Conservation (phyloP, 2,888 invertebrate genomes). For the Tenthredo livida region DNA sequence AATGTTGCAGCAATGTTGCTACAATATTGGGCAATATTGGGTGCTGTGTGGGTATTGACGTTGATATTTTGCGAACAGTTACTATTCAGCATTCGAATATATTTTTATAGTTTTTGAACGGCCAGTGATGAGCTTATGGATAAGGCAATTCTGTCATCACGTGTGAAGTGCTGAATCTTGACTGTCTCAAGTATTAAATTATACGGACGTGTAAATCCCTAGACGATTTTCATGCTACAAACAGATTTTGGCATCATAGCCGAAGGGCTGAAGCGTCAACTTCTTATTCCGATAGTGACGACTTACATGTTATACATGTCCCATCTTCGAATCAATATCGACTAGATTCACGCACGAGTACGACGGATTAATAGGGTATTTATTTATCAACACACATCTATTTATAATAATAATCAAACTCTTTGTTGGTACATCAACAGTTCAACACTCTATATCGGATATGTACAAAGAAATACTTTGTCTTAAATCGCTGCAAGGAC, state of each 20-base stretch:
- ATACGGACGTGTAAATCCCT: not conserved
- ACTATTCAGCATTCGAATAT: not conserved
- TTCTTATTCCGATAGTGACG: not conserved
- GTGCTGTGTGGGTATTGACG: too few relatives aligned
- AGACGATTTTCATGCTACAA: not conserved
- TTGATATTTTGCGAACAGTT: slow-evolving; percentile 32
- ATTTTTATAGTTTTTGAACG: not conserved
- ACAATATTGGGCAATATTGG: too few relatives aligned
- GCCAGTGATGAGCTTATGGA: not conserved
- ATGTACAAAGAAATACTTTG: slow-evolving; percentile 46
- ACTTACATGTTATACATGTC: too few relatives aligned
- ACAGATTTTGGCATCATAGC: not conserved
- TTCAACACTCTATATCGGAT: not conserved
- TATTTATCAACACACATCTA: slow-evolving; percentile 22
- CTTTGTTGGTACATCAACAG: slow-evolving; percentile 31
- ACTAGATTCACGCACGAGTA: not conserved
- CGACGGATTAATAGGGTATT: slow-evolving; percentile 9
- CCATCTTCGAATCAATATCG: not conserved
- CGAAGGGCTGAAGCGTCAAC: not conserved
- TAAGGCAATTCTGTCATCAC: slow-evolving; percentile 30
- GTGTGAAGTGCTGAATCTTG: not conserved
- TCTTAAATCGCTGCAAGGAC: slow-evolving; percentile 18
- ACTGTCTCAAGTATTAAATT: not conserved
- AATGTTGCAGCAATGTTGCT: too few relatives aligned
- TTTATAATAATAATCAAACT: slow-evolving; percentile 38